Conservation (phyloP, 1,140 invertebrate species). For the Daktulosphaira vitifoliae region DNA sequence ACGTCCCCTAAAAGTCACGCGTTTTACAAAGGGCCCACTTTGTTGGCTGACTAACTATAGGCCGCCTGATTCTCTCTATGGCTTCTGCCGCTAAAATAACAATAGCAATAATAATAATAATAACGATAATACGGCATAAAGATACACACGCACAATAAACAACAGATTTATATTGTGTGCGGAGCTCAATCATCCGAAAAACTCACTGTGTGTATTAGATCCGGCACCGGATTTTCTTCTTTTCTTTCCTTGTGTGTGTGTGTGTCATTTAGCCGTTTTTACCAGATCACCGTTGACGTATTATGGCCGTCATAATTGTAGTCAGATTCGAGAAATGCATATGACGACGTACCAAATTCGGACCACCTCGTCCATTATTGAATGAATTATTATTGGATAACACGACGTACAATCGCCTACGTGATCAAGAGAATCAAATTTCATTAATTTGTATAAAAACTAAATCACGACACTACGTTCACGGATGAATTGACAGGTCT, state of each 20-base stretch:
- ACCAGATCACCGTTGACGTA: conserved; percentile 5
- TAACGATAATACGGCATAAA: conserved; percentile 28
- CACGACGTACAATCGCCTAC: too few species aligned
- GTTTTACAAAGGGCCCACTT: conserved; percentile 16
- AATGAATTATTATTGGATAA: too few species aligned
- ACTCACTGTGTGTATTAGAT: conserved; percentile 12
- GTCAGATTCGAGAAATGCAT: too few species aligned
- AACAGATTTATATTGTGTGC: conserved; percentile 33
- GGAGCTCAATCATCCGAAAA: conserved; percentile 31
- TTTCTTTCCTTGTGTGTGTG: conserved; percentile 1
- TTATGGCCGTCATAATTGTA: too few species aligned
- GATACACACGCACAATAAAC: conserved; percentile 30
- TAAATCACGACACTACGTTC: too few species aligned
- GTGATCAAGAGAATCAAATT: too few species aligned
- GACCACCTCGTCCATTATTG: too few species aligned
- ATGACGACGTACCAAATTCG: too few species aligned
- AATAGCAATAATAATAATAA: conserved; percentile 26
- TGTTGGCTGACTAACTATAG: conserved; percentile 6
- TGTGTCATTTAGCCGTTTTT: conserved; percentile 15
- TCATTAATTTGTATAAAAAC: too few species aligned
- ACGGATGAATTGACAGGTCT: too few species aligned
- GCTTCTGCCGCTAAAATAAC: not conserved
- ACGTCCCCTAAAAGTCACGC: conserved; percentile 33
- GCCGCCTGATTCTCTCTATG: not conserved
- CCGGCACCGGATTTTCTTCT: conserved; percentile 11